Evolutionary conservation across 2,888 invertebrate genomes (phyloP), one percentile per base, ranked within the genome.

Genomic region (Sthenelais limicola): DNA sequence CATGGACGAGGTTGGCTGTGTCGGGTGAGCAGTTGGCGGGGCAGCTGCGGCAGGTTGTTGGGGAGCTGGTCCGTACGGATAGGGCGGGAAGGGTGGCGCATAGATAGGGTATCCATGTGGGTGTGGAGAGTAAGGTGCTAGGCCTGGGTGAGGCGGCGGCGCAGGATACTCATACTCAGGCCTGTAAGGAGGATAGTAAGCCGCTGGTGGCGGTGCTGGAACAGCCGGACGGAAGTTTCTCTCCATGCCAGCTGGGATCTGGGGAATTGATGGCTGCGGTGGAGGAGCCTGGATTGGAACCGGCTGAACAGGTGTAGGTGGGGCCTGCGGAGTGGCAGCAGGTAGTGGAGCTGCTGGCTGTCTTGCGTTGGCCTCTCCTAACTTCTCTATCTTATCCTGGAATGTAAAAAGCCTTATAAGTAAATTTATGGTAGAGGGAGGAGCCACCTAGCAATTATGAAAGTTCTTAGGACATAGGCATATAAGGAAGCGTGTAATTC

Each of bases 151-250:
- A 30, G 66, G 51, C 12, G 33, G 67, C 18, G 67, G 72, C 7
- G 56, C 12, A 0, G 51, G 43, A 26, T 35, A 66, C 21, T 48
- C 49, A n/a, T 52, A 69, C n/a, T 52, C 51, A 24, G 69, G 69
- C 1, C 69, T 51, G 43, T 51, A 52, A 7, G 52, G 21, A 15
- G 30, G n/a, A 12, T 72, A 67, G 24, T 56, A 43, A 58, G 12
- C 58, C 4, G 47, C 68, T 87, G 86, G 2, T 18, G 24, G 68
- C 33, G 28, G 71, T 9, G 47, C 77, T 33, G 74, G 33, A 18
- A 62, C 32, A 26, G 76, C 33, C 30, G 47, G 54, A 30, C 68
- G n/a, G 18, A 62, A 28, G 15, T 12, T 18, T 2, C 38, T 5
- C 5, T 62, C 38, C 68, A 68, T 68, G 33, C 51, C 49, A 7